These are phyloP conservation scores for Drosophila novamexicana DNA, from an alignment of 1,140 invertebrate species.

Conservation along the genomic window DNA sequence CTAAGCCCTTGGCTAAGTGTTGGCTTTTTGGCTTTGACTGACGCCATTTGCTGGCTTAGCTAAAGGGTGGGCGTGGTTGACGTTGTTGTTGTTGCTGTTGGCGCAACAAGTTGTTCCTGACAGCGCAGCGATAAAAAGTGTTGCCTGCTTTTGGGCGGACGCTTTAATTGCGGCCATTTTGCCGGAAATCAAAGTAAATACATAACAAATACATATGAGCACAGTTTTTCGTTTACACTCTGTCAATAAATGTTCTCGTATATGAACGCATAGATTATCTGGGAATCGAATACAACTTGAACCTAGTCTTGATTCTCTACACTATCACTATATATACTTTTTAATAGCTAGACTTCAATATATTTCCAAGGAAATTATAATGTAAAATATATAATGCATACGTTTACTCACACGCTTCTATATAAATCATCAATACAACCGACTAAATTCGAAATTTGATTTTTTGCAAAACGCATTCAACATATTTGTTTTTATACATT, in stretches of 20 bases:
- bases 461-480: not conserved
- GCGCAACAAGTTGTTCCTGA: constrained; percentile 22
- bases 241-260: too few relatives aligned
- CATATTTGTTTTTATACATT: constrained; percentile 58
- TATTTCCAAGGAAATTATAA: too few relatives aligned
- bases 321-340: too few relatives aligned
- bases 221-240: too few relatives aligned
- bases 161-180: not conserved
- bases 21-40: constrained; percentile 61
- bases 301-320: too few relatives aligned
- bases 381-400: too few relatives aligned
- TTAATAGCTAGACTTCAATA: too few relatives aligned
- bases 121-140: constrained; percentile 22
- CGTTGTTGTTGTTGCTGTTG: constrained; percentile 3
- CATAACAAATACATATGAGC: not conserved
- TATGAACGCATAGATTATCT: too few relatives aligned
- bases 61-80: not conserved
- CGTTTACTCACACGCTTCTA: too few relatives aligned
- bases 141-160: constrained; percentile 47
- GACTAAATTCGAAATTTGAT: too few relatives aligned
- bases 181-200: not conserved
- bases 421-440: too few relatives aligned
- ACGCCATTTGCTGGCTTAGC: constrained; percentile 2
- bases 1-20: constrained; percentile 47
- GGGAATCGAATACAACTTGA: too few relatives aligned